Evolutionary conservation across 2,113 vertebrate genomes (phyloP).

Genomic region (Sterrhoptilus dennistouni): DNA sequence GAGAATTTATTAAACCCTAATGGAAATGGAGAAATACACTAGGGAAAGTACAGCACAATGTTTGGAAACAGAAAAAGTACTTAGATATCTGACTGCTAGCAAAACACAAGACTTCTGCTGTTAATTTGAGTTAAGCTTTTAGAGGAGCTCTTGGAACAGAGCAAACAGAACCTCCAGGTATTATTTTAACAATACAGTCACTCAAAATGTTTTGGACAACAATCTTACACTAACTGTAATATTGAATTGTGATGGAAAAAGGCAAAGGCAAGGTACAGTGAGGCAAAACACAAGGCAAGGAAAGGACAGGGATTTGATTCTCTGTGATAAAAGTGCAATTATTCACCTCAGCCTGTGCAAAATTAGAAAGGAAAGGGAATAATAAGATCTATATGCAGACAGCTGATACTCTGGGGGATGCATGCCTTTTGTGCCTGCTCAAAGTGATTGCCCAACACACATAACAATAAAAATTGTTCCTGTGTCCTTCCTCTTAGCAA

Average conservation of each 20-base stretch:
- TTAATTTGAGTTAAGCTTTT: not conserved
- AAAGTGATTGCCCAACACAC: not conserved
- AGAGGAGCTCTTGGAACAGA: not conserved
- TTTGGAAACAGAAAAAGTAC: not conserved
- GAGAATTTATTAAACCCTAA: not conserved
- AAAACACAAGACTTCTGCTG: not conserved
- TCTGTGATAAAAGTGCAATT: not conserved
- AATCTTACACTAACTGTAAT: not conserved
- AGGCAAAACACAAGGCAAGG: not conserved
- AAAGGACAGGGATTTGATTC: not conserved
- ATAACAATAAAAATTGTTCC: not conserved
- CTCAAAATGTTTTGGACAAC: not conserved
- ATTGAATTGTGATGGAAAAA: not conserved
- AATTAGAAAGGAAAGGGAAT: not conserved
- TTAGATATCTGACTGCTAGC: not conserved
- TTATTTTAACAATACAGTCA: not conserved
- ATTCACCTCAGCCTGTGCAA: not conserved
- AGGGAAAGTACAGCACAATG: not conserved
- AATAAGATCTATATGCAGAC: not conserved
- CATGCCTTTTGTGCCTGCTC: not conserved
- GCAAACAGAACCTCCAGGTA: not conserved
- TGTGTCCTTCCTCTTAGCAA: not conserved
- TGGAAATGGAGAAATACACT: not conserved
- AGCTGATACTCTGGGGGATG: not conserved
- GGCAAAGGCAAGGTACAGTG: not conserved